Conservation (phyloP, 2,888 invertebrate genomes). For the Sericinus montela region DNA sequence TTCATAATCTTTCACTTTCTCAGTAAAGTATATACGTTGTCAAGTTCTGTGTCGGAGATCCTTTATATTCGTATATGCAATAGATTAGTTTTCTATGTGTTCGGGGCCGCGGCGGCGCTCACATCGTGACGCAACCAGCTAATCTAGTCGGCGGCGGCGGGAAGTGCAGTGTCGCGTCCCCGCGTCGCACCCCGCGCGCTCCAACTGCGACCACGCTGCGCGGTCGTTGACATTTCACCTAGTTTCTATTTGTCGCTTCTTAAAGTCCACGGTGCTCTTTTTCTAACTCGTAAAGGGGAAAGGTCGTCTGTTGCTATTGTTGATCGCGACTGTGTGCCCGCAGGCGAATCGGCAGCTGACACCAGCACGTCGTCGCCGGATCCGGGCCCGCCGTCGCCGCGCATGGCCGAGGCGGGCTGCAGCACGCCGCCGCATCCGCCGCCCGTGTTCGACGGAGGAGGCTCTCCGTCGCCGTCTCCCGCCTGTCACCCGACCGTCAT, state of each 20-base stretch:
- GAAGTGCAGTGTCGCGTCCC: constrained; percentile 80
- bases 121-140: constrained; percentile 75
- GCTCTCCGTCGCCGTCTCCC: constrained; percentile 62
- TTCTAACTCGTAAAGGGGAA: constrained; percentile 42
- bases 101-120: constrained; percentile 48
- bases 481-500: constrained; percentile 76
- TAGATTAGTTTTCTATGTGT: constrained; percentile 50
- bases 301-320: constrained; percentile 35
- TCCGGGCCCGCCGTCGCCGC: constrained; percentile 91
- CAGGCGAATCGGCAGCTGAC: constrained; percentile 95
- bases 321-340: constrained; percentile 57
- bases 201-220: constrained; percentile 63
- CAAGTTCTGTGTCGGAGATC: background rate
- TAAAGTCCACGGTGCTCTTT: constrained; percentile 62
- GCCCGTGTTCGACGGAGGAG: constrained; percentile 73
- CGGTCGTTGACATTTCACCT: constrained; percentile 79
- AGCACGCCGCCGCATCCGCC: constrained; percentile 80
- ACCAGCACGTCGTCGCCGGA: constrained; percentile 96
- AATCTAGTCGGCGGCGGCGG: constrained; percentile 78
- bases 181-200: constrained; percentile 60
- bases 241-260: constrained; percentile 74
- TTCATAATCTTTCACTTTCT: background rate
- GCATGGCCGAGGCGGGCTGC: constrained; percentile 84
- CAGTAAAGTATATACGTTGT: background rate
- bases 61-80: constrained; percentile 26